phyloP scores from a whole-genome alignment of 2,113 vertebrate species.

The Orientallactaga bullata region DNA sequence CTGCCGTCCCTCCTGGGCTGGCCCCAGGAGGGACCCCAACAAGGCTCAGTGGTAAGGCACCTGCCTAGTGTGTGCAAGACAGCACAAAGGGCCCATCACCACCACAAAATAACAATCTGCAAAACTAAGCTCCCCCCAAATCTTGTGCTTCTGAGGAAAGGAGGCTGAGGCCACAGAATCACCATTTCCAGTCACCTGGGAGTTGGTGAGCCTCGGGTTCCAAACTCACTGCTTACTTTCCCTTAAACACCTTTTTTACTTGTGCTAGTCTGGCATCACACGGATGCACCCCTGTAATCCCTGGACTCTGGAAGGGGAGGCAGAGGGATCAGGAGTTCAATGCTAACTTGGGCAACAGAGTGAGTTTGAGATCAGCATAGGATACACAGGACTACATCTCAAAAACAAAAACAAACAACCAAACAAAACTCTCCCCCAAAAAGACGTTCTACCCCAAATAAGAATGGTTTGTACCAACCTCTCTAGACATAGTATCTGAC shows the following conservation, averaged over 20 bases:
- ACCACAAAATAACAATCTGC: background rate
- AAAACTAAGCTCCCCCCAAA: background rate
- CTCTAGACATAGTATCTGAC: background rate
- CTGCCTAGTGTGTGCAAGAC: rapidly evolving
- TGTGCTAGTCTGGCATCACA: background rate
- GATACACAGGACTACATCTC: no score
- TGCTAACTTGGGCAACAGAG: background rate
- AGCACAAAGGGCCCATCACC: no score
- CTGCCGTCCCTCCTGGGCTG: no score
- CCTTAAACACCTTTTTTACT: background rate
- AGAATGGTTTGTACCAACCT: background rate
- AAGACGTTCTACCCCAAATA: background rate
- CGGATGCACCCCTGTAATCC: background rate
- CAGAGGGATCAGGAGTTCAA: no score
- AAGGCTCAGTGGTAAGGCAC: background rate
- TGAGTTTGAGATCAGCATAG: no score
- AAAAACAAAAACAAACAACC: no score
- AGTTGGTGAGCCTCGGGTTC: background rate
- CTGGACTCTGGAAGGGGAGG: no score
- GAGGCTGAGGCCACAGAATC: background rate
- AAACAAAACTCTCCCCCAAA: no score
- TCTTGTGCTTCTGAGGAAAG: background rate
- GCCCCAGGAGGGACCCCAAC: no score
- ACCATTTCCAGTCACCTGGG: background rate
- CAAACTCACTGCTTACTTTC: background rate